These are phyloP conservation scores for Holothuria leucospilota DNA, from an alignment of 53 echinoderm and acorn worm genomes.

Conservation along the genomic window DNA sequence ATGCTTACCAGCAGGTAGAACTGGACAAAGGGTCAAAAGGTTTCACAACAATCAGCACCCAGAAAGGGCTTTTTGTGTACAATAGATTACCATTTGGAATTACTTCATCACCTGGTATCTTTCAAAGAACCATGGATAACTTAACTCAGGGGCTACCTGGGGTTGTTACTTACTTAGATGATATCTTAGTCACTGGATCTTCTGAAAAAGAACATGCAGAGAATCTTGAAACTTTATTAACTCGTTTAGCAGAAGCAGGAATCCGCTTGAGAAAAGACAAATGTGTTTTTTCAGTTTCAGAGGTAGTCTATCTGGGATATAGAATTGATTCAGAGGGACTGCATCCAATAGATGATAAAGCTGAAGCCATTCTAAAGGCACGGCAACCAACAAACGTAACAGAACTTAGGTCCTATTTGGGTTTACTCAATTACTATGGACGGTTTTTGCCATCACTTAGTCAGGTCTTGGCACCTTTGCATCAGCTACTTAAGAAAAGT, in stretches of 20 bases:
- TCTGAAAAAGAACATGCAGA: slow-evolving; percentile 33
- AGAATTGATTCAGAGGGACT: slow-evolving; percentile 53
- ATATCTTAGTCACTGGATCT: slow-evolving; percentile 53
- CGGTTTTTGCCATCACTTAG: slow-evolving; percentile 53
- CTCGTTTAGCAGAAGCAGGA: slow-evolving; percentile 46
- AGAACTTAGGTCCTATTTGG: slow-evolving; percentile 59
- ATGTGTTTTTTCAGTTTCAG: slow-evolving; percentile 51
- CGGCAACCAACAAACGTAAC: slow-evolving; percentile 48
- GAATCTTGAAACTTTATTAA: slow-evolving; percentile 52
- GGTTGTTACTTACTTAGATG: slow-evolving; percentile 14
- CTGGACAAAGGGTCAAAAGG: slow-evolving; percentile 59
- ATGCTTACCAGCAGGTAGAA: slow-evolving; percentile 70
- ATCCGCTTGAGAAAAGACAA: slow-evolving; percentile 49
- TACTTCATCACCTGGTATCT: slow-evolving; percentile 79
- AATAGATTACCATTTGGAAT: slow-evolving; percentile 71
- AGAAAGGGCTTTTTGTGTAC: slow-evolving; percentile 63
- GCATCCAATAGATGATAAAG: slow-evolving; percentile 57
- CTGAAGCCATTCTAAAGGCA: slow-evolving; percentile 46
- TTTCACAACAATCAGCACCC: slow-evolving; percentile 67
- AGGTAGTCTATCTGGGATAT: slow-evolving; percentile 56
- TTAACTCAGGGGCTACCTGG: slow-evolving; percentile 59
- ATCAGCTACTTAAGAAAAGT: slow-evolving; percentile 49
- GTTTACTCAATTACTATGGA: slow-evolving; percentile 68
- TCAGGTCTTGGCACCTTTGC: slow-evolving; percentile 41
- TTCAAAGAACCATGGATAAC: slow-evolving; percentile 75